Conservation (phyloP, 2,113 vertebrate genomes). For the Rhipidura dahli region DNA sequence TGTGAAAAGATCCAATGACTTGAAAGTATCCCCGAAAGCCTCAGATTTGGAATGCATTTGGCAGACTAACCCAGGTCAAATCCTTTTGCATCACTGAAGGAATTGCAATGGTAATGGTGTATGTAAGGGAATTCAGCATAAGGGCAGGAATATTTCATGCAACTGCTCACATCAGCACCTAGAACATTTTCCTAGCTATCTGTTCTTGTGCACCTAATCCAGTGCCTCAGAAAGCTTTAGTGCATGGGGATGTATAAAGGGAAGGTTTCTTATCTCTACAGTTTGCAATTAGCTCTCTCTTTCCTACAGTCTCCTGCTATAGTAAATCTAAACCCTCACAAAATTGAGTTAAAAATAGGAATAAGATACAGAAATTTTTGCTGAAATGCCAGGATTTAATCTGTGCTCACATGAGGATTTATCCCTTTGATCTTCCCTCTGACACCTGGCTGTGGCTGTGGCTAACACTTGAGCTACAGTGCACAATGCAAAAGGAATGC, state of each 20-base stretch:
- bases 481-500: background rate
- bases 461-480: background rate
- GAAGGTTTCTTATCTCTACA: background rate
- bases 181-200: background rate
- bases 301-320: background rate
- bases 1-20: background rate
- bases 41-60: background rate
- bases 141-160: background rate
- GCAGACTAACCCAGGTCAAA: background rate
- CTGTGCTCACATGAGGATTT: background rate
- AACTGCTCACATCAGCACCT: background rate
- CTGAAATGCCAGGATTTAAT: background rate
- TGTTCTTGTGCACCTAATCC: background rate
- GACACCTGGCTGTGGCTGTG: background rate
- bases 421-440: background rate
- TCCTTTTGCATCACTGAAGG: background rate
- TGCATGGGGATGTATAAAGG: rapidly evolving
- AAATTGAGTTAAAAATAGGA: background rate
- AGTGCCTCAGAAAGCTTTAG: background rate
- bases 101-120: background rate
- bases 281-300: background rate
- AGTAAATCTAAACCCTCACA: background rate
- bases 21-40: background rate
- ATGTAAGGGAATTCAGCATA: background rate
- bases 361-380: background rate